A percentile compares a stretch with the other conserved stretches of the same genome.
phyloP scores from a whole-genome alignment of 2,888 invertebrate species.

The Operophtera brumata region DNA sequence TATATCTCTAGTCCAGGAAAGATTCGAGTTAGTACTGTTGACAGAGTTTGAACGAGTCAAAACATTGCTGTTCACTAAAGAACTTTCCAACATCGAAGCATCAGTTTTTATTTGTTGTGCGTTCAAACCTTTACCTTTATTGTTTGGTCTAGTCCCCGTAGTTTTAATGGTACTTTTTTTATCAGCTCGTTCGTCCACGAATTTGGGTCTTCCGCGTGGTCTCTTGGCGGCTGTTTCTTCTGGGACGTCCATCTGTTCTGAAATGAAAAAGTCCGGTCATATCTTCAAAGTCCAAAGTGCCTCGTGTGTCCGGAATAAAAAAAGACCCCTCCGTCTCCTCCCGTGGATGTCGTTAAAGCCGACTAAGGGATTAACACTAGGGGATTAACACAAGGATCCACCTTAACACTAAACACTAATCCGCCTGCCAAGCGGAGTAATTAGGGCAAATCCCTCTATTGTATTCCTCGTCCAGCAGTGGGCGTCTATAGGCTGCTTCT shows the following conservation, averaged over 20 bases:
- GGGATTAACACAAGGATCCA: too few relatives aligned
- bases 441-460: too few relatives aligned
- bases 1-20: conserved; percentile 67
- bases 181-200: neutral
- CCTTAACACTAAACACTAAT: too few relatives aligned
- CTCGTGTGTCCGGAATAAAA: too few relatives aligned
- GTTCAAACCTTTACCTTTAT: conserved; percentile 5
- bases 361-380: too few relatives aligned
- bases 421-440: too few relatives aligned
- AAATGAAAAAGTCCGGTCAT: neutral
- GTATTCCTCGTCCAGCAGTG: too few relatives aligned
- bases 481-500: too few relatives aligned
- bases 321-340: too few relatives aligned
- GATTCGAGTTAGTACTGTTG: conserved; percentile 43
- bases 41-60: conserved; percentile 39
- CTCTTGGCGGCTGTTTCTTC: neutral
- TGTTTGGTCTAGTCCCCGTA: neutral
- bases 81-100: conserved; percentile 14
- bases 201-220: neutral
- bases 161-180: neutral
- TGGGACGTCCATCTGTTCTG: neutral
- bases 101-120: conserved; percentile 10
- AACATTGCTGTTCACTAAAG: neutral
- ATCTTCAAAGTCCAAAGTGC: neutral
- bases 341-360: too few relatives aligned